Evolutionary conservation across 1,140 invertebrate species (phyloP), one percentile per base, ranked within the genome.

Genomic region (Trachymyrmex septentrionalis): DNA sequence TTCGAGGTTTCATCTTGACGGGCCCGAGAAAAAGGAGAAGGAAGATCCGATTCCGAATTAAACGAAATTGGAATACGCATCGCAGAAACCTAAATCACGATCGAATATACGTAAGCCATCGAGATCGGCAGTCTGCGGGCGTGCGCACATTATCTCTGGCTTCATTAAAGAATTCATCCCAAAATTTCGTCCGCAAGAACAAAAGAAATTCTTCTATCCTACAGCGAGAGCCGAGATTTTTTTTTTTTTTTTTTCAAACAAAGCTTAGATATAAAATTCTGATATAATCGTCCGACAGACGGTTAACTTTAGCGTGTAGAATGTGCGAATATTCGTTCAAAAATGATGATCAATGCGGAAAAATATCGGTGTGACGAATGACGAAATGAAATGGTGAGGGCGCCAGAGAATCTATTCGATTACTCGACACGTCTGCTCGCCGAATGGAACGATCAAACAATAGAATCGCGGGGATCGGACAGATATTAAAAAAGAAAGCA

Each of bases 401-500:
- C 44, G 50, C n/a, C n/a, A 19, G 63, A 72, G 57, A 71, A 85
- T 57, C 21, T 48, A 71, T 81, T 81, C 64, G 78, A 24, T 81
- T 66, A 50, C 7, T 34, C 30, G 85, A 61, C 55, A 71, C 57
- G 77, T 76, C 59, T 44, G 53, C 27, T 21, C 38, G 55, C 73
- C 82, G n/a, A n/a, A 73, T 50, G 67, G 84, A 84, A 84, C 69
- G 88, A 88, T 85, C 55, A 38, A 69, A 50, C 88, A 71, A 86
- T 82, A 44, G 69, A 53, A 67, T 89, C 53, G 64, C 55, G 10
- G 86, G 61, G 80, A 78, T 67, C 59, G 71, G 87, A 64, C 80
- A 63, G 90, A 88, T 91, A 90, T 88, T 91, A 87, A 87, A 88
- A 89, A 63, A 80, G 64, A 71, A n/a, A 67, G n/a, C 19, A 27